Evolutionary conservation across 2,888 invertebrate genomes (phyloP).

Genomic region (Linnaemya tessellans): DNA sequence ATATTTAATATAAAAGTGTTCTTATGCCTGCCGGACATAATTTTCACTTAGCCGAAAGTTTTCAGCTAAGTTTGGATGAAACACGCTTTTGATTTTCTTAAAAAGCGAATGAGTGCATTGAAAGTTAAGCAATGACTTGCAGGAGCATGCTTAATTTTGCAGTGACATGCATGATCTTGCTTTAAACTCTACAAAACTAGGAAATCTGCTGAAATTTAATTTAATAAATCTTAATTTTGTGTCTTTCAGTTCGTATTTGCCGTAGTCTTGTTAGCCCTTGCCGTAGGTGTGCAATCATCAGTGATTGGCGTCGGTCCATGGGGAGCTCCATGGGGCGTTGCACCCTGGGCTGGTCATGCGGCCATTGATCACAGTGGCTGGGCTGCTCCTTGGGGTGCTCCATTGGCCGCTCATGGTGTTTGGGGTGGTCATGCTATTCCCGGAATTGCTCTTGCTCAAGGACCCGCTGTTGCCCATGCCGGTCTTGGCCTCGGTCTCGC

Average conservation of each 20-base stretch:
- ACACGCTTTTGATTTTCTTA: too few relatives aligned
- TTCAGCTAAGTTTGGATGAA: too few relatives aligned
- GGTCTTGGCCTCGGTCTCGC: slow-evolving; percentile 46
- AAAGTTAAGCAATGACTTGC: too few relatives aligned
- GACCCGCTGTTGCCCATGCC: slow-evolving; percentile 73
- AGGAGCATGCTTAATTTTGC: too few relatives aligned
- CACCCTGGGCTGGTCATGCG: slow-evolving; percentile 70
- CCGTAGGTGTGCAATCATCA: slow-evolving; percentile 81
- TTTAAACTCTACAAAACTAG: too few relatives aligned
- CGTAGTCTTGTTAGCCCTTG: slow-evolving; percentile 80
- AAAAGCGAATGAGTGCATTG: too few relatives aligned
- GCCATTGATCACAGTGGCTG: slow-evolving; percentile 78
- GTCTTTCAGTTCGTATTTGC: slow-evolving; percentile 57
- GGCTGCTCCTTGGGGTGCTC: slow-evolving; percentile 81
- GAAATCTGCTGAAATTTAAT: neutral
- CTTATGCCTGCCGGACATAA: too few relatives aligned
- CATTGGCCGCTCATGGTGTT: slow-evolving; percentile 80
- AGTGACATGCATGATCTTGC: too few relatives aligned
- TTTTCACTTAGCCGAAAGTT: too few relatives aligned
- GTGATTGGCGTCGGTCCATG: slow-evolving; percentile 73
- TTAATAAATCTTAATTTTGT: neutral
- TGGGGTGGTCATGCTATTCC: slow-evolving; percentile 73
- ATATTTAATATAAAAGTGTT: too few relatives aligned
- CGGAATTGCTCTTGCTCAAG: slow-evolving; percentile 81
- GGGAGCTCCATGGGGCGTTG: slow-evolving; percentile 66